These are phyloP conservation scores for Orthosia gothica DNA, from an alignment of 2,888 invertebrate species.

Conservation along the genomic window DNA sequence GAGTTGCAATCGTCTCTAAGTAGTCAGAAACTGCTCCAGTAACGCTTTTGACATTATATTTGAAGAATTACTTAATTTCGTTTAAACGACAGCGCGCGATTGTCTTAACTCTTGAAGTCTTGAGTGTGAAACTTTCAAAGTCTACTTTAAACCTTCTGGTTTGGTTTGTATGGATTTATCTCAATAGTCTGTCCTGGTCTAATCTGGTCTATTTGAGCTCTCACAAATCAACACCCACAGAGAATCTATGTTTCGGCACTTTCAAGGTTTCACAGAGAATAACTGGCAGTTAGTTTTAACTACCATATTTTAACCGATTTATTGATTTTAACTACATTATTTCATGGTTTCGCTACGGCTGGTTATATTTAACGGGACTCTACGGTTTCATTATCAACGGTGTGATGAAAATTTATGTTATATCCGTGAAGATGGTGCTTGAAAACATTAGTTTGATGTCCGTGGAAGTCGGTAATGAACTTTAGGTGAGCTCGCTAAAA, in stretches of 20 bases:
- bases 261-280: slow-evolving; percentile 15
- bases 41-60: too few relatives aligned
- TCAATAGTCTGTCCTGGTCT: too few relatives aligned
- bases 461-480: neutral
- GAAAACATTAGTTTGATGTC: slow-evolving; percentile 28
- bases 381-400: slow-evolving; percentile 17
- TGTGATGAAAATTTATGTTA: slow-evolving; percentile 25
- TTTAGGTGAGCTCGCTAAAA: slow-evolving; percentile 6
- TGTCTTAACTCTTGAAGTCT: too few relatives aligned
- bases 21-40: too few relatives aligned
- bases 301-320: slow-evolving; percentile 29
- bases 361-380: slow-evolving; percentile 41
- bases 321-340: slow-evolving; percentile 51
- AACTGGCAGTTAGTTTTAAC: slow-evolving; percentile 35
- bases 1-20: too few relatives aligned
- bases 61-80: too few relatives aligned
- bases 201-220: too few relatives aligned
- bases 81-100: too few relatives aligned
- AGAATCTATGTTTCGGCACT: neutral
- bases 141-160: too few relatives aligned
- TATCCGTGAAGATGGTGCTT: slow-evolving; percentile 28
- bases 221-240: neutral
- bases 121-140: too few relatives aligned
- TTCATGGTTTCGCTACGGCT: slow-evolving; percentile 49
- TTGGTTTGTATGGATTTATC: too few relatives aligned